These are phyloP conservation scores for Perdita meconis DNA, from an alignment of 2,888 invertebrate species.

Conservation along the genomic window DNA sequence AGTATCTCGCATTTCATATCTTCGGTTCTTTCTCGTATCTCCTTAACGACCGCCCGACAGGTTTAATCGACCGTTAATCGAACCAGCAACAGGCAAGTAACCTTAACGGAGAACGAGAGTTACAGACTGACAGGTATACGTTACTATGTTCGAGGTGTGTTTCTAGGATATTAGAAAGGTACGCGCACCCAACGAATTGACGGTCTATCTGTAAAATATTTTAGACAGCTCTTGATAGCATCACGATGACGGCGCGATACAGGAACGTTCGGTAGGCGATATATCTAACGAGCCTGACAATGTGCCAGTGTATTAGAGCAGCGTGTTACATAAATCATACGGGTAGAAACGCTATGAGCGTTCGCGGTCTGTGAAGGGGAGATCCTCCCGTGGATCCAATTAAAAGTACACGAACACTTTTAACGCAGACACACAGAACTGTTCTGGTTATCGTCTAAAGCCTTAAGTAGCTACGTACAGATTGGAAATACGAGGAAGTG, in stretches of 20 bases:
- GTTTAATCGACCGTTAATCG: conserved; percentile 81
- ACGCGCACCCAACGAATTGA: conserved; percentile 27
- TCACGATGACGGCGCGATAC: conserved; percentile 32
- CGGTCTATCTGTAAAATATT: conserved; percentile 39
- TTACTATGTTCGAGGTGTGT: conserved; percentile 41
- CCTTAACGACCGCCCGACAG: conserved; percentile 77
- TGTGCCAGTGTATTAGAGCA: background rate
- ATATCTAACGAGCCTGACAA: conserved; percentile 16
- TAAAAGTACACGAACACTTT: conserved; percentile 11
- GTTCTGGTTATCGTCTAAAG: too few species aligned
- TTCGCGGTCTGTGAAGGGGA: background rate
- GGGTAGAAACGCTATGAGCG: conserved; percentile 22
- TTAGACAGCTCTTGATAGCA: conserved; percentile 43
- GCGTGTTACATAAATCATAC: conserved; percentile 32
- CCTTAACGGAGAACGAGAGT: conserved; percentile 65
- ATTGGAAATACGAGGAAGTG: too few species aligned
- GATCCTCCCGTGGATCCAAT: conserved; percentile 4
- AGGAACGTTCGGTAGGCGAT: conserved; percentile 12
- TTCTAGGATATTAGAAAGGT: conserved; percentile 58
- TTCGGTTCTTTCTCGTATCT: conserved; percentile 72
- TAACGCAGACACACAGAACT: too few species aligned
- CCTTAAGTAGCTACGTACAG: too few species aligned
- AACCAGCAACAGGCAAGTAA: conserved; percentile 69
- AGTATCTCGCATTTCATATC: conserved; percentile 77
- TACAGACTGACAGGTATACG: conserved; percentile 72